Evolutionary conservation across 2,113 vertebrate genomes (phyloP).

Genomic region (Cephalopterus ornatus): DNA sequence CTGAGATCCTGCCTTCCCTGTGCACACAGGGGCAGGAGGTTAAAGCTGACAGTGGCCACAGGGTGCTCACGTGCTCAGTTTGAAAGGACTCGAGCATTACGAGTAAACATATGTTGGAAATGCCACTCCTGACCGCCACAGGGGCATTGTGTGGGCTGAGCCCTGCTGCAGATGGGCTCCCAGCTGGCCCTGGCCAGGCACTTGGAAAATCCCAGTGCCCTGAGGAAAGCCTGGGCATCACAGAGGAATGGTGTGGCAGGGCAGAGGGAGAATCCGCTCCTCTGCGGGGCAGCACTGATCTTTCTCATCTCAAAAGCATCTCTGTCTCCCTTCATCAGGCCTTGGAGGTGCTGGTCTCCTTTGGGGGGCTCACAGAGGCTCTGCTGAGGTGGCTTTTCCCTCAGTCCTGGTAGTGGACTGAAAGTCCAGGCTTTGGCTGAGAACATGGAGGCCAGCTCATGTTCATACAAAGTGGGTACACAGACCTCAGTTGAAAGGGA

Average conservation of each 20-base stretch:
- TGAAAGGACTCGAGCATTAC: background rate
- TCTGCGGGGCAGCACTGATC: background rate
- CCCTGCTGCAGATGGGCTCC: background rate
- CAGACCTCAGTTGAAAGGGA: background rate
- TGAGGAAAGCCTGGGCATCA: background rate
- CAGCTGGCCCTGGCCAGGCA: background rate
- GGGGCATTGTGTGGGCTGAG: background rate
- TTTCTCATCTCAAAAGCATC: background rate
- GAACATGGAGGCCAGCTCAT: background rate
- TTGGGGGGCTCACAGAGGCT: background rate
- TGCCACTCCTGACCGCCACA: rapidly evolving
- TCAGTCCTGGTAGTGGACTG: background rate
- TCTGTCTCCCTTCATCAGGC: background rate
- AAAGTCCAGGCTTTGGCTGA: background rate
- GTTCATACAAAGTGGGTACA: background rate
- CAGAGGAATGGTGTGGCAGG: rapidly evolving
- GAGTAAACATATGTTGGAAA: background rate
- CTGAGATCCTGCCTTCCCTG: background rate
- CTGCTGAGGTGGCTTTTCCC: background rate
- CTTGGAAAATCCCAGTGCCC: background rate
- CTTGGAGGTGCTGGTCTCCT: background rate
- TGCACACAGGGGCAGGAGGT: background rate
- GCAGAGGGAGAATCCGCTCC: background rate
- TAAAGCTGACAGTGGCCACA: background rate
- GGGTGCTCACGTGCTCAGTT: background rate